A percentile compares a stretch with the other conserved stretches of the same genome.
phyloP scores from a whole-genome alignment of 2,113 vertebrate species.

The Echinops telfairi region DNA sequence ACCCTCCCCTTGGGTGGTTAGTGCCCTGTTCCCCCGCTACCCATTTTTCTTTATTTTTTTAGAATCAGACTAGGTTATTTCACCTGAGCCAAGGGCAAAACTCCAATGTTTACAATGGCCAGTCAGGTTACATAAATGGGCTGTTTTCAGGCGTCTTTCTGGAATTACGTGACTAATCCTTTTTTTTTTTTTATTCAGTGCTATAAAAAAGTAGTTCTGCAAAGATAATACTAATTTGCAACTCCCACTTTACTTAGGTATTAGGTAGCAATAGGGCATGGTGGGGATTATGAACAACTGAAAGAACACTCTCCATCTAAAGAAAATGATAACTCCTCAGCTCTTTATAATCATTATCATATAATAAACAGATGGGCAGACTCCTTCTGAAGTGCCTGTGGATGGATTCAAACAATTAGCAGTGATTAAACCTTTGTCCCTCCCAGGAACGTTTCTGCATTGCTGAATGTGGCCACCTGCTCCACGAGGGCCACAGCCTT shows the following conservation, averaged over 20 bases:
- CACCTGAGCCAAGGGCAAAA: background rate
- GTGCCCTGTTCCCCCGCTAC: no score
- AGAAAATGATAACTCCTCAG: background rate
- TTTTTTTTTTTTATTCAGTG: background rate
- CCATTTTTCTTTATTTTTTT: no score
- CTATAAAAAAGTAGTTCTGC: background rate
- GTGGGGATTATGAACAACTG: conserved; percentile 13
- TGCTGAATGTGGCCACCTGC: background rate
- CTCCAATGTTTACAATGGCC: background rate
- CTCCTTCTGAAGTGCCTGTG: no score
- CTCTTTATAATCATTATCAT: background rate
- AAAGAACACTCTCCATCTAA: background rate
- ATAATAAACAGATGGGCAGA: no score
- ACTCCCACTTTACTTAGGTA: background rate
- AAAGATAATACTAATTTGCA: background rate
- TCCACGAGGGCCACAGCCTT: background rate
- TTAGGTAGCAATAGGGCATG: background rate
- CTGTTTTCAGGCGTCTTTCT: background rate
- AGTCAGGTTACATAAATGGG: background rate
- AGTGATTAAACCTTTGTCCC: no score
- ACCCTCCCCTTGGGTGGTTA: no score
- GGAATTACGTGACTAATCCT: background rate
- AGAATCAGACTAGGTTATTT: background rate
- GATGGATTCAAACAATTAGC: no score
- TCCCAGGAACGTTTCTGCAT: no score